Evolutionary conservation across 92 coral and sea anemone species (phyloP).

Genomic region (Porites divaricata): DNA sequence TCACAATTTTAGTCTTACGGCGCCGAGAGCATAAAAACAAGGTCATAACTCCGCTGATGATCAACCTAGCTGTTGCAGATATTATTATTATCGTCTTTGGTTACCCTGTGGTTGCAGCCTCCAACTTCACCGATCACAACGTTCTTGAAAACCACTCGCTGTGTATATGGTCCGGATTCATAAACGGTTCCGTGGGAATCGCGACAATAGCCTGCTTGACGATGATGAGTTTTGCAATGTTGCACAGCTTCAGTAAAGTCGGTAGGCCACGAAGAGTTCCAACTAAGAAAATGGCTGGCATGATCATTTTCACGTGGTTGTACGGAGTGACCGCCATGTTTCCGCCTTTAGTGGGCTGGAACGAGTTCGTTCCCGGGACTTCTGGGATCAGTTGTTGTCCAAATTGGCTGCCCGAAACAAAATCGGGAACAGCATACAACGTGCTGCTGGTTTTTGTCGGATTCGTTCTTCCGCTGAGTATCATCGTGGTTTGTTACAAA

Average conservation of each 20-base stretch:
- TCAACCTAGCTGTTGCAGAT: slow-evolving; percentile 59
- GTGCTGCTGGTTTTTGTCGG: slow-evolving; percentile 63
- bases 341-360: slow-evolving; percentile 74
- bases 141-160: slow-evolving; percentile 15
- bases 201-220: slow-evolving; percentile 62
- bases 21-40: slow-evolving; percentile 58
- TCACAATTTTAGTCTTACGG: slow-evolving; percentile 52
- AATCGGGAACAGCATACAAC: slow-evolving; percentile 53
- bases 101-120: slow-evolving; percentile 57
- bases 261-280: slow-evolving; percentile 20
- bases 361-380: slow-evolving; percentile 64
- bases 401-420: slow-evolving; percentile 52
- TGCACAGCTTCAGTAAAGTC: slow-evolving; percentile 16
- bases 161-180: slow-evolving; percentile 71
- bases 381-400: slow-evolving; percentile 73
- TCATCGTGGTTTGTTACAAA: slow-evolving; percentile 40
- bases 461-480: slow-evolving; percentile 51
- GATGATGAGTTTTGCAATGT: slow-evolving; percentile 53
- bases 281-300: slow-evolving; percentile 6
- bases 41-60: slow-evolving; percentile 66
- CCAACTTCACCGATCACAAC: slow-evolving; percentile 34
- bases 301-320: slow-evolving; percentile 57
- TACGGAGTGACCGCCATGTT: slow-evolving; percentile 50
- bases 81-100: slow-evolving; percentile 64
- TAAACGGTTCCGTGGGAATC: slow-evolving; percentile 66